Conservation (phyloP, 2,113 vertebrate species). For the Azemiops feae region DNA sequence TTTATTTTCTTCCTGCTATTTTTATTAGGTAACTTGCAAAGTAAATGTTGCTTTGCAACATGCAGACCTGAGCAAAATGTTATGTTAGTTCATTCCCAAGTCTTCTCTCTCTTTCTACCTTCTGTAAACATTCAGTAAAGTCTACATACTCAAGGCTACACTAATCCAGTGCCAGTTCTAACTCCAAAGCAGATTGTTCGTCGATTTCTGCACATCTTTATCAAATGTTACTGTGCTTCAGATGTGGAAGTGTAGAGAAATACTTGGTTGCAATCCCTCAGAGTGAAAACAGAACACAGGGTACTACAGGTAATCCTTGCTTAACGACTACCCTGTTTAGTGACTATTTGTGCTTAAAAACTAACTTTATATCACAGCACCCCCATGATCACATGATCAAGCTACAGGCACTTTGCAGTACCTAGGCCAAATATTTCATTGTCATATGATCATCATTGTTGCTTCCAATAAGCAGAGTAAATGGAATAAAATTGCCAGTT, state of each 20-base stretch:
- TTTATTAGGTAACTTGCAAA: not conserved
- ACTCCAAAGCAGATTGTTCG: not conserved
- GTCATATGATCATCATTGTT: not conserved
- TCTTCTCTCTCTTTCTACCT: slow-evolving; percentile 53
- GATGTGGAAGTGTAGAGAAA: slow-evolving; percentile 35
- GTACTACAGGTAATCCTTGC: too few species aligned
- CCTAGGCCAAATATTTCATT: not conserved
- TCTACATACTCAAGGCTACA: not conserved
- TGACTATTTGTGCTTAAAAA: not conserved
- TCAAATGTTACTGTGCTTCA: not conserved
- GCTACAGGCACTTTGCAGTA: not conserved
- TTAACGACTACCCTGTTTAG: not conserved
- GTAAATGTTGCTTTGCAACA: not conserved
- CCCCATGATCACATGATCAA: not conserved
- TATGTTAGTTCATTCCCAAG: slow-evolving; percentile 44
- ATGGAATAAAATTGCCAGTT: not conserved
- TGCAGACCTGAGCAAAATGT: slow-evolving; percentile 37
- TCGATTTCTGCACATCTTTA: not conserved
- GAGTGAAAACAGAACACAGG: slow-evolving; percentile 60
- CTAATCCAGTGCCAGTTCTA: not conserved
- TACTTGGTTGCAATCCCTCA: slow-evolving; percentile 23
- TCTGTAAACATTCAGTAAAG: not conserved
- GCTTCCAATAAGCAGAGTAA: not conserved
- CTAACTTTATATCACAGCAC: not conserved
- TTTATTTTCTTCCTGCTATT: slow-evolving; percentile 36